These are phyloP conservation scores for Tachysurus fulvidraco DNA, from an alignment of 2,113 vertebrate species.

Conservation along the genomic window DNA sequence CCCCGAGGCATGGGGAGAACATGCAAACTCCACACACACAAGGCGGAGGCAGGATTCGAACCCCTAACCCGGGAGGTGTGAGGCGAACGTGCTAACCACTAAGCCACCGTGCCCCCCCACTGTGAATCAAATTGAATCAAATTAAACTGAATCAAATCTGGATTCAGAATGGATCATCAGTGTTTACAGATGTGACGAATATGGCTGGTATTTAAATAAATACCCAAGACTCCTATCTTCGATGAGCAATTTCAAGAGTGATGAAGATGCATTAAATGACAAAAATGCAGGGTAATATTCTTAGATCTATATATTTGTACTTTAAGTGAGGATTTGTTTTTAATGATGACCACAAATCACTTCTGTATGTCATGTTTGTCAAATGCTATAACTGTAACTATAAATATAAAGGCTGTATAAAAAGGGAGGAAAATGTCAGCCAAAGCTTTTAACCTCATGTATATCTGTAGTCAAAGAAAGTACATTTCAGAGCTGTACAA, in stretches of 20 bases:
- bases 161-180: not conserved
- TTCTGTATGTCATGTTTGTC: not conserved
- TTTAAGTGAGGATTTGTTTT: not conserved
- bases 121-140: too few species aligned
- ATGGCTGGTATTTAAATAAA: not conserved
- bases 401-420: not conserved
- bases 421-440: too few species aligned
- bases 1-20: too few species aligned
- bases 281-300: not conserved
- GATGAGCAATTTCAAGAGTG: not conserved
- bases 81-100: too few species aligned
- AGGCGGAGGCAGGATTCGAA: too few species aligned
- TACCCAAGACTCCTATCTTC: not conserved
- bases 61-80: too few species aligned
- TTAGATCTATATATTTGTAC: not conserved
- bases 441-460: not conserved
- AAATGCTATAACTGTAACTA: not conserved
- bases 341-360: not conserved
- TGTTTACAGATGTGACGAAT: not conserved
- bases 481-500: not conserved
- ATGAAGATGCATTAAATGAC: not conserved
- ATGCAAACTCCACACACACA: too few species aligned
- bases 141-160: not conserved
- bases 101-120: too few species aligned
- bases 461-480: not conserved